Conservation (phyloP, 1,140 invertebrate species). For the Rhysida immarginata region DNA sequence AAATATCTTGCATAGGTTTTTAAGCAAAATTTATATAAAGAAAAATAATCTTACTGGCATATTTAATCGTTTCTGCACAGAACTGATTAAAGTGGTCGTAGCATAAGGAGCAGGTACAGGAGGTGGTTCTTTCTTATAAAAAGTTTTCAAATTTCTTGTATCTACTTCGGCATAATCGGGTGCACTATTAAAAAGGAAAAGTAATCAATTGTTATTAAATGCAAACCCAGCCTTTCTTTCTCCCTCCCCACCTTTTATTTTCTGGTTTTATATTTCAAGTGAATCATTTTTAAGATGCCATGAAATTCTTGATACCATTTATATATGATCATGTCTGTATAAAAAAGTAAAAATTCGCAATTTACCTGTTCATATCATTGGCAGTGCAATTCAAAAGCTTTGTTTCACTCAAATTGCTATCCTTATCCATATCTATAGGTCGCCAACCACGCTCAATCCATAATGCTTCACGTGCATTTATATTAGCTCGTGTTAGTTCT, state of each 20-base stretch:
- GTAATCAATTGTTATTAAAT: too few species aligned
- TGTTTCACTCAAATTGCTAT: conserved; percentile 43
- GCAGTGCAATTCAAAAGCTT: conserved; percentile 41
- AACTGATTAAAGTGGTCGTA: conserved; percentile 51
- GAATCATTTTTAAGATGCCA: too few species aligned
- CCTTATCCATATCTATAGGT: conserved; percentile 38
- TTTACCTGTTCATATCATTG: conserved; percentile 20
- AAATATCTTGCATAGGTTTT: conserved; percentile 21
- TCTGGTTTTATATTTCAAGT: too few species aligned
- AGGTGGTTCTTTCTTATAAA: conserved; percentile 48
- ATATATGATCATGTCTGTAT: too few species aligned
- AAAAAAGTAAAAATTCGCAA: not conserved
- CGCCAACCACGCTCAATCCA: conserved; percentile 61
- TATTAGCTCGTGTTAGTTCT: conserved; percentile 9
- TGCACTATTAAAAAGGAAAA: conserved; percentile 24
- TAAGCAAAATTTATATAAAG: conserved; percentile 12
- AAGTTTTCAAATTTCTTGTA: conserved; percentile 53
- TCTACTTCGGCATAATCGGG: conserved; percentile 65
- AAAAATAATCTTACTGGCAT: conserved; percentile 16
- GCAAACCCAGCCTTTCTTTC: too few species aligned
- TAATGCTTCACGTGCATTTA: conserved; percentile 46
- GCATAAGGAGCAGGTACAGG: conserved; percentile 56
- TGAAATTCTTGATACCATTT: too few species aligned
- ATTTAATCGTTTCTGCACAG: conserved; percentile 21
- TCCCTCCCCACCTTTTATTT: too few species aligned